Percentiles rank a stretch among this genome's conserved stretches.
These are phyloP conservation scores for Blennius ocellaris DNA, from an alignment of 2,113 vertebrate species.

Conservation along the genomic window DNA sequence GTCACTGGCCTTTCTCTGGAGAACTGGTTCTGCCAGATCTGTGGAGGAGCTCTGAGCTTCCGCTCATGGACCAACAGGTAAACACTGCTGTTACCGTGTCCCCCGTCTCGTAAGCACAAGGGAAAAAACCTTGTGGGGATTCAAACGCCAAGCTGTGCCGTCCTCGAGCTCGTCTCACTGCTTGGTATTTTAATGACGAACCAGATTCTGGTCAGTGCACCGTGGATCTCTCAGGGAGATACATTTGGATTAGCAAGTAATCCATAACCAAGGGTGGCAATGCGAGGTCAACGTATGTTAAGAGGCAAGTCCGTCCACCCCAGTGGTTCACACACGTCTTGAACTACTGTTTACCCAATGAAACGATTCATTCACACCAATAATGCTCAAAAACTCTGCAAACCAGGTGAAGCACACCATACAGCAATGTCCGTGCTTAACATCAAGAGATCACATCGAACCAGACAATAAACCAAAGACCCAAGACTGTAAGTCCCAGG, in stretches of 20 bases:
- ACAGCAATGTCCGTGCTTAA: not conserved
- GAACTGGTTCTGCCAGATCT: conserved; percentile 12
- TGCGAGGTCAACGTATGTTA: too few relatives aligned
- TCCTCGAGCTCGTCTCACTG: not conserved
- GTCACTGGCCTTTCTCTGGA: not conserved
- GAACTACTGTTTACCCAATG: too few relatives aligned
- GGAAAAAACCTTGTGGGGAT: not conserved
- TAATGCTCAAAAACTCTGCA: not conserved
- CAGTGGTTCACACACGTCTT: too few relatives aligned
- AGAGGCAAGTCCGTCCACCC: too few relatives aligned
- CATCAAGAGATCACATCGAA: not conserved
- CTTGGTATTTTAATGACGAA: not conserved
- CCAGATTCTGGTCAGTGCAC: not conserved
- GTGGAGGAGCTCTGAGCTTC: not conserved
- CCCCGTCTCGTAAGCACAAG: not conserved
- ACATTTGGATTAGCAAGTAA: too few relatives aligned
- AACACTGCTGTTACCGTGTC: not conserved
- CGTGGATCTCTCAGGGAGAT: too few relatives aligned
- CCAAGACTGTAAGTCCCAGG: not conserved
- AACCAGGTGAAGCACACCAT: conserved; percentile 27
- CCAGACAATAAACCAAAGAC: not conserved
- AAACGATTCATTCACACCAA: not conserved
- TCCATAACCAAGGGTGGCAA: too few relatives aligned
- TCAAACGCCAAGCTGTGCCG: conserved; percentile 3
- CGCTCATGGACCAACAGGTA: conserved; percentile 9